Evolutionary conservation across 2,888 invertebrate genomes (phyloP).

Genomic region (Tetragonisca angustula): DNA sequence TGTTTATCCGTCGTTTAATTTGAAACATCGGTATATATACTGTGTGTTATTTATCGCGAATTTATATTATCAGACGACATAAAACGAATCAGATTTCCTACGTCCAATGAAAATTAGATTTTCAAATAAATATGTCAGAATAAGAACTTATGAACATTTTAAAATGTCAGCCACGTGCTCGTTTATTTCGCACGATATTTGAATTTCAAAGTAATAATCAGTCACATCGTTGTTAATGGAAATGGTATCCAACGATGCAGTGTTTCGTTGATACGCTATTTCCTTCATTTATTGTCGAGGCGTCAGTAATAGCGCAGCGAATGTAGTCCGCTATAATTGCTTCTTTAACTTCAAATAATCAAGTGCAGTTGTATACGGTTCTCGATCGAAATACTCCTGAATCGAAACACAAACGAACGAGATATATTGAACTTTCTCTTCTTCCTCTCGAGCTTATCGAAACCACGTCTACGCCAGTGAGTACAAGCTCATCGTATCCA

Average conservation of each 20-base stretch:
- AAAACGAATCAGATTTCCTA: background rate
- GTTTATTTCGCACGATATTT: background rate
- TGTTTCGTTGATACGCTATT: constrained; percentile 14
- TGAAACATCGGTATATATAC: background rate
- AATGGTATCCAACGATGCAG: background rate
- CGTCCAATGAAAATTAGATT: background rate
- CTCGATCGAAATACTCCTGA: background rate
- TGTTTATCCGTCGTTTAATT: background rate
- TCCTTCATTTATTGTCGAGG: constrained; percentile 11
- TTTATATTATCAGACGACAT: background rate
- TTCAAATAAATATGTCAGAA: background rate
- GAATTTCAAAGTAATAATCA: background rate
- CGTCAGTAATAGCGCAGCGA: background rate
- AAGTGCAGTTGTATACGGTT: constrained; percentile 8
- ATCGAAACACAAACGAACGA: background rate
- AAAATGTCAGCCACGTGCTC: background rate
- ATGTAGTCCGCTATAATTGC: constrained; percentile 10
- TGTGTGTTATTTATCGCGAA: background rate
- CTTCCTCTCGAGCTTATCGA: background rate
- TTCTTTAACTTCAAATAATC: constrained; percentile 23
- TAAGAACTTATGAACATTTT: background rate
- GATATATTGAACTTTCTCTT: background rate
- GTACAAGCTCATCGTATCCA: too few species aligned
- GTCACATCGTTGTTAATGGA: constrained; percentile 1
- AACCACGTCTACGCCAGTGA: too few species aligned